Base-by-base conservation (phyloP, 2,797 vertebrate species). In the Esox lucius region DNA sequence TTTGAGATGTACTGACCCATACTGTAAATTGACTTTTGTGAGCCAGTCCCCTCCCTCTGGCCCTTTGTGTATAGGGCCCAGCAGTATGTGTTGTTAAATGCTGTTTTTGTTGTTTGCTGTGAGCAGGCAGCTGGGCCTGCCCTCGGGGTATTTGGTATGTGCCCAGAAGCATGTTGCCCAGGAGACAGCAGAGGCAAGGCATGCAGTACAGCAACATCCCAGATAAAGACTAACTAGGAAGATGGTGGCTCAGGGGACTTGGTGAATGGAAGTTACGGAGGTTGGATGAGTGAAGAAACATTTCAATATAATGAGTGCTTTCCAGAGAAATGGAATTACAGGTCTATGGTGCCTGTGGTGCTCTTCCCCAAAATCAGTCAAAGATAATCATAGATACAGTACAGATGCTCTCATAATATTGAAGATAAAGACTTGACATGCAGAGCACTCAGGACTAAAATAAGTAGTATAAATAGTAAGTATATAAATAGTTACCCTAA, bases 1-100 rank as follows among this genome's bases (percentile, higher is more conserved):
- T 92, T 95, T 94, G 91, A 92, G 90, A 92, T 88, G 91, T 90
- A 91, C 88, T 94, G 94, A 95, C 92, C 93, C 93, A 78, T 88
- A 93, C 93, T 92, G 93, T 93, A 93, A 94, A 91, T 85, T 80
- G 85, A 91, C 93, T 91, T 91, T 92, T 91, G 91, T 88, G 82
- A 80, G 81, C 81, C 79, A 83, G 71, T 51, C 81, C 87, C 86
- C 86, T 24, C 74, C 80, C 84, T 75, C 64, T 76, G 51, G 71
- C 74, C 73, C 79, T 90, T 88, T 87, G 72, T 81, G 84, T 90
- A 92, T 91, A 77, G 86, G 84, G 49, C 73, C 68, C 76, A 75
- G 86, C 81, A 86, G 79, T 84, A 86, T 88, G 86, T 86, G 90
- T 89, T 81, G 83, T 89, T 91, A 91, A 93, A 91, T 75, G 80